phyloP scores from a whole-genome alignment of 2,888 invertebrate genomes.

The Pandemis heparana region DNA sequence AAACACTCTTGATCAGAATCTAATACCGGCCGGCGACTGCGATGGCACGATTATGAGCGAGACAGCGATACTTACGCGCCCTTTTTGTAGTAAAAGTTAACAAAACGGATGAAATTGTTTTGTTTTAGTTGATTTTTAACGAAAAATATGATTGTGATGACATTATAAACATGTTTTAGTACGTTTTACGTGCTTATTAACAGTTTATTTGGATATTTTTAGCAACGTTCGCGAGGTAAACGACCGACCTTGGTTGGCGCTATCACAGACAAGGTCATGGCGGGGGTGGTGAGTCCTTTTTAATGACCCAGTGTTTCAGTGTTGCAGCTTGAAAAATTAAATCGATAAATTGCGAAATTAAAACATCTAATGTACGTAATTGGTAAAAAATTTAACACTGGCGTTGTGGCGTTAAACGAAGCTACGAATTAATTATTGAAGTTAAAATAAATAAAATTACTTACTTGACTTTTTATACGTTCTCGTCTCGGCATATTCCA shows the following conservation, averaged over 20 bases:
- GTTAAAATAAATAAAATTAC: not conserved
- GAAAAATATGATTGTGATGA: not conserved
- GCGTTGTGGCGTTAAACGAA: not conserved
- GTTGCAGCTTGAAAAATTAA: constrained; percentile 31
- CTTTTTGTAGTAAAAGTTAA: constrained; percentile 20
- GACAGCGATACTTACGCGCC: constrained; percentile 34
- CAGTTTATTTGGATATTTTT: not conserved
- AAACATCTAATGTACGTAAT: constrained; percentile 25
- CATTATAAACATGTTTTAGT: not conserved
- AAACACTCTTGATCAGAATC: constrained; percentile 9
- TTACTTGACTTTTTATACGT: not conserved
- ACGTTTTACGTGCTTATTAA: not conserved
- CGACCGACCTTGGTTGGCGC: constrained; percentile 25
- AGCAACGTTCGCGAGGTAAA: constrained; percentile 1
- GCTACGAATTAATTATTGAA: not conserved
- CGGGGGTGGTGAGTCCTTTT: constrained; percentile 31
- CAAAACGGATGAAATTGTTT: not conserved
- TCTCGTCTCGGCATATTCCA: too few relatives aligned
- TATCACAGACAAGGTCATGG: constrained; percentile 21
- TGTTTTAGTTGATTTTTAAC: not conserved
- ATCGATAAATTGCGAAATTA: constrained; percentile 14
- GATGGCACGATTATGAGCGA: constrained; percentile 5
- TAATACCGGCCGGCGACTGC: constrained; percentile 21
- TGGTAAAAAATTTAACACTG: constrained; percentile 26
- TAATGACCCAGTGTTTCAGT: not conserved